phyloP scores from a whole-genome alignment of 2,888 invertebrate genomes.

The Scaptomyza caliginosa region DNA sequence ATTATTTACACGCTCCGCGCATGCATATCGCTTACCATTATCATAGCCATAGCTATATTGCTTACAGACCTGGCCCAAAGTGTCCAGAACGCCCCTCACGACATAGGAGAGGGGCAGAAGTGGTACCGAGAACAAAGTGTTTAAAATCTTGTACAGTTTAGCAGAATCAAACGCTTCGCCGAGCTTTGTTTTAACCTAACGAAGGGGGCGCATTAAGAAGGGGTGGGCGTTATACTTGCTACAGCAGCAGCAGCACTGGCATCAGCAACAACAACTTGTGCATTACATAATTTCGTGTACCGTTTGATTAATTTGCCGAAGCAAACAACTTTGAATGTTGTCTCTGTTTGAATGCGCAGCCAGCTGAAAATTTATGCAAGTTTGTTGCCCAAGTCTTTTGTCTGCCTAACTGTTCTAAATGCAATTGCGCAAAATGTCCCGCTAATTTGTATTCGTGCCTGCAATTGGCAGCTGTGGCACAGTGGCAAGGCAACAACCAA shows the following conservation, averaged over 20 bases:
- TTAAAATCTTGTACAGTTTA: conserved; percentile 73
- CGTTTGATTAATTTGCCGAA: conserved; percentile 68
- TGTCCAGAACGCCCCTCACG: conserved; percentile 33
- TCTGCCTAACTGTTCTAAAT: conserved; percentile 65
- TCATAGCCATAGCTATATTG: conserved; percentile 25
- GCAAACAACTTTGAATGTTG: conserved; percentile 27
- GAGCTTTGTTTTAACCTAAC: conserved; percentile 27
- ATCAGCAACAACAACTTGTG: conserved; percentile 29
- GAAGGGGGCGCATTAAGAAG: neutral
- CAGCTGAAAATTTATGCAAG: conserved; percentile 67
- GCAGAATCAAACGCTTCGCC: conserved; percentile 70
- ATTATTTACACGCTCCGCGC: conserved; percentile 73
- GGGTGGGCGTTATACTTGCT: conserved; percentile 4
- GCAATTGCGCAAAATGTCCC: conserved; percentile 58
- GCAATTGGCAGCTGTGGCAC: conserved; percentile 26
- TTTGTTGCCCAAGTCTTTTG: conserved; percentile 72
- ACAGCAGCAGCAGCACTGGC: conserved; percentile 23
- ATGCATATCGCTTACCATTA: conserved; percentile 74
- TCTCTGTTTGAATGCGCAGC: conserved; percentile 58
- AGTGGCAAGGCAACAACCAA: conserved; percentile 1
- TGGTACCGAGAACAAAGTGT: conserved; percentile 52
- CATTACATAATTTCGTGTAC: conserved; percentile 74
- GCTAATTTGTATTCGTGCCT: conserved; percentile 38
- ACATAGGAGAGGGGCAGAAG: neutral
- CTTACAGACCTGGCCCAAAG: conserved; percentile 51